These are phyloP conservation scores for Seira musarum DNA, from an alignment of 2,888 invertebrate species.

Conservation along the genomic window DNA sequence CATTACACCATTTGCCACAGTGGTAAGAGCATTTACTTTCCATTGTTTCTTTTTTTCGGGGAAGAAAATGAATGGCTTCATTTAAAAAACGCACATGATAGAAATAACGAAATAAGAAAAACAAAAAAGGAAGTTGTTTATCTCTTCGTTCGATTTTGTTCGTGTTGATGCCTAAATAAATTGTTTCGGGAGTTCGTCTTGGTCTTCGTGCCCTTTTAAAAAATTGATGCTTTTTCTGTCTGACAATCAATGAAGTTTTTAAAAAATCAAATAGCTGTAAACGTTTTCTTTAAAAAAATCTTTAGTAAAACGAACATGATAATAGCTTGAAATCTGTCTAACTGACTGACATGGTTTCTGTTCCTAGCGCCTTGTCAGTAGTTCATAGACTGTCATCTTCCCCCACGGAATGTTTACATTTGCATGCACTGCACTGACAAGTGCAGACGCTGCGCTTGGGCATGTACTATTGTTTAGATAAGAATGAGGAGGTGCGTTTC, in stretches of 20 bases:
- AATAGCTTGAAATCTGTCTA: neutral
- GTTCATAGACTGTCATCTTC: neutral
- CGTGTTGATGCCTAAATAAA: neutral
- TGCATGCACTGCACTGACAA: neutral
- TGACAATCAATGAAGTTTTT: no score
- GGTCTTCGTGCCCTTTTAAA: no score
- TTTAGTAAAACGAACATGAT: neutral
- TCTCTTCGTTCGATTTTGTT: neutral
- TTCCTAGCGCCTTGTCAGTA: neutral
- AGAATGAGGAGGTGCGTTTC: neutral
- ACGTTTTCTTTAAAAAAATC: neutral
- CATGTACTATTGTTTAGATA: neutral
- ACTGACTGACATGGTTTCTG: neutral
- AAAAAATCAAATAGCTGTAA: neutral
- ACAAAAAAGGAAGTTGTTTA: constrained; percentile 22
- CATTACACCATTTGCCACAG: no score
- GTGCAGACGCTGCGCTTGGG: no score
- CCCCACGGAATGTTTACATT: neutral
- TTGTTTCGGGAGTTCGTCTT: neutral
- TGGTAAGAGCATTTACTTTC: no score
- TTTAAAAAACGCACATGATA: neutral
- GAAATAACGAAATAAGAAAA: neutral
- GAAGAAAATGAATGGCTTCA: neutral
- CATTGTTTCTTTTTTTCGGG: neutral
- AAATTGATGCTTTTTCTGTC: no score